Evolutionary conservation across 2,888 invertebrate genomes (phyloP).

Genomic region (Coecobrya sp.): DNA sequence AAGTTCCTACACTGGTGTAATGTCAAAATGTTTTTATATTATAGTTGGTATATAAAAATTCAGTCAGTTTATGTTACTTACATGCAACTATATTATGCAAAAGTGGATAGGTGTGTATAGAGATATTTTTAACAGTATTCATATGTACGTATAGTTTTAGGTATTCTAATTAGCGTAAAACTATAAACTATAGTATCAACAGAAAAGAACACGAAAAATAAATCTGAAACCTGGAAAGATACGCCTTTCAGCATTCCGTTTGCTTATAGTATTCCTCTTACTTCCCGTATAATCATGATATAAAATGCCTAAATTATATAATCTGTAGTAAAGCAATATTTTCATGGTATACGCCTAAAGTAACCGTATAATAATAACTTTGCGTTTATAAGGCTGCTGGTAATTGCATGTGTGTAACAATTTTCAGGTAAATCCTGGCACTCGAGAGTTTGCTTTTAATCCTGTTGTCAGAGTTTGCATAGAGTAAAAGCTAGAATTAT

Average conservation of each 20-base stretch:
- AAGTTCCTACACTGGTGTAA: neutral
- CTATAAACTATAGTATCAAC: neutral
- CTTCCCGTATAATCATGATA: too few species aligned
- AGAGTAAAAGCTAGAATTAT: constrained; percentile 75
- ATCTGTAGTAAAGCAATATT: neutral
- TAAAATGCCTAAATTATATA: too few species aligned
- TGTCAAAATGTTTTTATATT: neutral
- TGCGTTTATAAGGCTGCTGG: neutral
- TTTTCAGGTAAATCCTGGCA: neutral
- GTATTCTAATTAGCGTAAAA: neutral
- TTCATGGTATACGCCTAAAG: neutral
- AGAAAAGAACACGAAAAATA: neutral
- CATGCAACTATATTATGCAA: neutral
- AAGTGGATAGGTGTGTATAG: too few species aligned
- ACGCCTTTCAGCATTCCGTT: neutral
- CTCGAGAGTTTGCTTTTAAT: constrained; percentile 2
- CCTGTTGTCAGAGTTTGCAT: constrained; percentile 1
- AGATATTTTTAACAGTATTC: too few species aligned
- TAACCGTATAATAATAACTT: neutral
- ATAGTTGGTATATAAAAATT: neutral
- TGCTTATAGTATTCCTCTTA: neutral
- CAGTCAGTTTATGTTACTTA: neutral
- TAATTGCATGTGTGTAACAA: constrained; percentile 35
- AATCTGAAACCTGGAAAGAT: neutral
- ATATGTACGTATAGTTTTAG: neutral